phyloP scores from a whole-genome alignment of 2,113 vertebrate genomes.

The Eurypyga helias region DNA sequence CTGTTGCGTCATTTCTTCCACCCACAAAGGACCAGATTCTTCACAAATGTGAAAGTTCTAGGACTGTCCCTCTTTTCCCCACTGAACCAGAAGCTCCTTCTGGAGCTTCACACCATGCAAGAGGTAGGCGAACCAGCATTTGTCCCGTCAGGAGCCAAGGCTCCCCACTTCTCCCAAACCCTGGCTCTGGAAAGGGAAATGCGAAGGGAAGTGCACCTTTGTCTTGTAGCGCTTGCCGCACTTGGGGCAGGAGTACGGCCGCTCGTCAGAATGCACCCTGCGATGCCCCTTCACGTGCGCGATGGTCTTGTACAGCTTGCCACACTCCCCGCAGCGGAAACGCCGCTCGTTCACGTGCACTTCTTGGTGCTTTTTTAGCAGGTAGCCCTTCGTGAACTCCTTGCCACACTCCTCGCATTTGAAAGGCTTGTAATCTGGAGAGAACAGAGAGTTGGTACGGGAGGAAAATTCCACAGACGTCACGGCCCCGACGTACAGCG shows the following conservation, averaged over 20 bases:
- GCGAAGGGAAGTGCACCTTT: slow-evolving; percentile 78
- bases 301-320: slow-evolving; percentile 96
- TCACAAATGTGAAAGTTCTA: not conserved
- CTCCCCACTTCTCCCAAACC: not conserved
- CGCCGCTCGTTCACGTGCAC: slow-evolving; percentile 90
- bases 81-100: not conserved
- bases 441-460: not conserved
- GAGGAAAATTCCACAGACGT: not conserved
- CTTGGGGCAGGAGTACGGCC: slow-evolving; percentile 88
- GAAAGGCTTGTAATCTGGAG: slow-evolving; percentile 89
- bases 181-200: not conserved
- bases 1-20: not conserved
- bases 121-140: not conserved
- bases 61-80: not conserved
- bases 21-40: not conserved
- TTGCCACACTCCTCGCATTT: slow-evolving; percentile 90
- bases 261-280: slow-evolving; percentile 91
- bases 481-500: too few species aligned
- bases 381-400: slow-evolving; percentile 93
- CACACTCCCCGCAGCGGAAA: slow-evolving; percentile 96
- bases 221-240: slow-evolving; percentile 97
- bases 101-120: not conserved
- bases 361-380: slow-evolving; percentile 96
- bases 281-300: slow-evolving; percentile 96
- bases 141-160: not conserved